Base-by-base conservation (phyloP, 2,888 invertebrate genomes). In the Amphipoea lucens region DNA sequence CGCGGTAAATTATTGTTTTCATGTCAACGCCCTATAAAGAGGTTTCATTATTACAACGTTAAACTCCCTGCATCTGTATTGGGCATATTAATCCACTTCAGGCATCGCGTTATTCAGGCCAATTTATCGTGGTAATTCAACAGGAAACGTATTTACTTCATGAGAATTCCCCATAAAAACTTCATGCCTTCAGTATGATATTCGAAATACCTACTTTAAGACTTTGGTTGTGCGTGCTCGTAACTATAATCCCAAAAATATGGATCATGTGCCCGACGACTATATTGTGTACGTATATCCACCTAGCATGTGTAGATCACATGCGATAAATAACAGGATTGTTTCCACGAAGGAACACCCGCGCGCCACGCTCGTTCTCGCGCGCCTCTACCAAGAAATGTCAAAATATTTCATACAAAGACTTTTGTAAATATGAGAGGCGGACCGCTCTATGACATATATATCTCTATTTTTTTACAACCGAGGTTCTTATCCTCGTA, bases 321-420 rank as follows among this genome's bases (percentile, higher is more conserved):
- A 87, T 85, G 90, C 90, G 90, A 92, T 94, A 92, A 92, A 93
- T 92, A 92, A 92, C 89, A 86, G 85, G 82, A 82, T 89, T 81
- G 87, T 80, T 96, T 95, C 95, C 91, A 89, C 91, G 94, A 95
- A 95, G 89, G 92, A 94, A 93, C 94, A 92, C 92, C 92, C 93
- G 91, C 88, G 89, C 79, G 82, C 80, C 79, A 79, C 87, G 90
- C 88, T 88, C 87, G 85, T 88, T 89, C 88, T 89, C 87, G 83
- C 89, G 89, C 86, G 88, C 81, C 87, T 91, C 91, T 96, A 96
- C 96, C 91, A 83, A 95, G 96, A 96, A 96, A 93, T 92, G 96
- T 96, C 96, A 95, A 96, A 96, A 96, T 96, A 96, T 96, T 95
- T 96, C 94, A 95, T 92, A 93, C 90, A 88, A 90, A 87, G 88